These are phyloP conservation scores for Corythaeola cristata DNA, from an alignment of 2,113 vertebrate species.

Conservation along the genomic window DNA sequence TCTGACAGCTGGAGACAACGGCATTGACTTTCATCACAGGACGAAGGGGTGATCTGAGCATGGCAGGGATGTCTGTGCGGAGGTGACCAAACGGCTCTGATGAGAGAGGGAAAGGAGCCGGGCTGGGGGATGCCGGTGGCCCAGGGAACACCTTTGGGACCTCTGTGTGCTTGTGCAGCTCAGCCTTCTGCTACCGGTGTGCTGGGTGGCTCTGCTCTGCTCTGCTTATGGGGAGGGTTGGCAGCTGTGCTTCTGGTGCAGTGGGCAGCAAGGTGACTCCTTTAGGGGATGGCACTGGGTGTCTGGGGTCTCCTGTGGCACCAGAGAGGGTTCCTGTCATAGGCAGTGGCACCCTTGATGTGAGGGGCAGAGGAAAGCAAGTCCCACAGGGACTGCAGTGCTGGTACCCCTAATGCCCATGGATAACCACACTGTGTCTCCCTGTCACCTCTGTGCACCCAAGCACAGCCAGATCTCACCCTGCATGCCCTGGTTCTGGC, in stretches of 20 bases:
- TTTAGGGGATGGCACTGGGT: neutral
- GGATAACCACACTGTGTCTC: neutral
- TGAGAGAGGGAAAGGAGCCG: neutral
- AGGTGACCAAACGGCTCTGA: neutral
- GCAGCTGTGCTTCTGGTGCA: neutral
- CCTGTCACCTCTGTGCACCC: neutral
- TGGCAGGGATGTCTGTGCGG: neutral
- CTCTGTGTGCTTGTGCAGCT: neutral
- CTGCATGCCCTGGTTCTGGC: accelerated
- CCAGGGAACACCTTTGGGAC: neutral
- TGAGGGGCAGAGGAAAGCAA: neutral
- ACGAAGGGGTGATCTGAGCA: neutral
- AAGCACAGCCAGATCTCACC: accelerated
- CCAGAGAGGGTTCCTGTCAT: neutral
- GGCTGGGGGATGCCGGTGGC: neutral
- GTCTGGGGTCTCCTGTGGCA: neutral
- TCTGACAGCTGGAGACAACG: neutral
- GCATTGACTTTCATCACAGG: accelerated
- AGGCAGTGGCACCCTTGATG: neutral
- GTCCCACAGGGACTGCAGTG: neutral
- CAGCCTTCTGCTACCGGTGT: neutral
- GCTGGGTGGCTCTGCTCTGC: neutral
- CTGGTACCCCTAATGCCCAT: neutral
- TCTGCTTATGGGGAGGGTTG: neutral
- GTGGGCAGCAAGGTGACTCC: neutral